A percentile compares a stretch with the other conserved stretches of the same genome.
phyloP scores from a whole-genome alignment of 2,888 invertebrate species.

The Tanytarsus gracilentus region DNA sequence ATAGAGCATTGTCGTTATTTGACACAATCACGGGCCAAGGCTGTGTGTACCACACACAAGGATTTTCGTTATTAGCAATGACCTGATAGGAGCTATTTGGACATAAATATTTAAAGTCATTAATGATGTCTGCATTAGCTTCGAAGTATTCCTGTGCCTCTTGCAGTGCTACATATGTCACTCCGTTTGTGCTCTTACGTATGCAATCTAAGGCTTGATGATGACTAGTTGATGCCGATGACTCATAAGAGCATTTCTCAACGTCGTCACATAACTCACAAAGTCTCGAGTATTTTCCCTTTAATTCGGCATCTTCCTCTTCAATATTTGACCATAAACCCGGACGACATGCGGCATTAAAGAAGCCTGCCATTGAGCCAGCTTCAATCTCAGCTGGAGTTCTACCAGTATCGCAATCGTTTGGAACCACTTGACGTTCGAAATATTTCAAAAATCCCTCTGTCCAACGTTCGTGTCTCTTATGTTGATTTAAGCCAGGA shows the following conservation, averaged over 20 bases:
- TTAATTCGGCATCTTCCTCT: constrained; percentile 47
- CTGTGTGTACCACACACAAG: constrained; percentile 55
- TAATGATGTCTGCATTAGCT: constrained; percentile 30
- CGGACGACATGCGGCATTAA: constrained; percentile 62
- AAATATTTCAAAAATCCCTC: constrained; percentile 53
- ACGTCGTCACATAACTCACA: constrained; percentile 50
- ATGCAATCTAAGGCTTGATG: constrained; percentile 49
- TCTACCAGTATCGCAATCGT: constrained; percentile 36
- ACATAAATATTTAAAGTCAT: constrained; percentile 37
- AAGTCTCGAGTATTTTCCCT: constrained; percentile 47
- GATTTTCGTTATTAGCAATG: constrained; percentile 36
- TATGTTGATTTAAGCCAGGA: constrained; percentile 50
- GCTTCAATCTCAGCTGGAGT: constrained; percentile 54
- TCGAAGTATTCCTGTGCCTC: constrained; percentile 39
- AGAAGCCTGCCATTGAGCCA: constrained; percentile 52
- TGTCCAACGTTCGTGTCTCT: constrained; percentile 43
- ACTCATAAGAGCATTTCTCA: constrained; percentile 35
- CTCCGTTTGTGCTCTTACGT: constrained; percentile 45
- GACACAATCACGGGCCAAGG: constrained; percentile 51
- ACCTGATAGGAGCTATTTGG: constrained; percentile 35
- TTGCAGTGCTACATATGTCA: constrained; percentile 47
- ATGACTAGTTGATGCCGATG: constrained; percentile 40
- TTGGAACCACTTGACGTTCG: constrained; percentile 42
- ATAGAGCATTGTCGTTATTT: constrained; percentile 29
- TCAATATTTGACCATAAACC: constrained; percentile 55